A percentile compares a stretch with the other conserved stretches of the same genome.
These are phyloP conservation scores for Agapornis roseicollis DNA, from an alignment of 2,113 vertebrate genomes.

Conservation along the genomic window DNA sequence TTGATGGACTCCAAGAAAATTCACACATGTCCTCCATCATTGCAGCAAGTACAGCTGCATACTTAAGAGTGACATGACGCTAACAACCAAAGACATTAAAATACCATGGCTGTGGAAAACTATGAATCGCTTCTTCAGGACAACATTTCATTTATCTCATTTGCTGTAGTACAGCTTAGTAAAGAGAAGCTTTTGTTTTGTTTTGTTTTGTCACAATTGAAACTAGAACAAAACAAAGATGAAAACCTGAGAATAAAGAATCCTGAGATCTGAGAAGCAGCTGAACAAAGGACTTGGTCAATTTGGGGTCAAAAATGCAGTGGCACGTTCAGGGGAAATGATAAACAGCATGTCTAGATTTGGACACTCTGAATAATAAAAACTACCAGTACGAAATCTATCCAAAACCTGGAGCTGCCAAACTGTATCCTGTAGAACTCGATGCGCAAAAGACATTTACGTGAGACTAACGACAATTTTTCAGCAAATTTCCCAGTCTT, in stretches of 20 bases:
- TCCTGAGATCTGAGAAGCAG: background rate
- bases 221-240: background rate
- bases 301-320: background rate
- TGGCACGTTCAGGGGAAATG: background rate
- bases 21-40: background rate
- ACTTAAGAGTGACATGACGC: rapidly evolving
- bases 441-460: background rate
- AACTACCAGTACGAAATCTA: background rate
- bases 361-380: background rate
- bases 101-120: background rate
- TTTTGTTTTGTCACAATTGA: background rate
- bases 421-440: background rate
- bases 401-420: background rate
- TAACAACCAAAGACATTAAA: background rate
- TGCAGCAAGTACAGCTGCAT: background rate
- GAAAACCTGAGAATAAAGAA: background rate
- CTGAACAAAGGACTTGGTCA: background rate
- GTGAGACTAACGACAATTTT: background rate
- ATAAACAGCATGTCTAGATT: background rate
- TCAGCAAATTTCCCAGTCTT: background rate
- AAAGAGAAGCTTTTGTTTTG: background rate
- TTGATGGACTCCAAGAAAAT: background rate
- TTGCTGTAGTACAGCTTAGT: background rate
- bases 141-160: background rate
- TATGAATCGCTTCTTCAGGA: background rate